Conservation (phyloP, 1,140 invertebrate genomes). For the Mercenaria mercenaria region DNA sequence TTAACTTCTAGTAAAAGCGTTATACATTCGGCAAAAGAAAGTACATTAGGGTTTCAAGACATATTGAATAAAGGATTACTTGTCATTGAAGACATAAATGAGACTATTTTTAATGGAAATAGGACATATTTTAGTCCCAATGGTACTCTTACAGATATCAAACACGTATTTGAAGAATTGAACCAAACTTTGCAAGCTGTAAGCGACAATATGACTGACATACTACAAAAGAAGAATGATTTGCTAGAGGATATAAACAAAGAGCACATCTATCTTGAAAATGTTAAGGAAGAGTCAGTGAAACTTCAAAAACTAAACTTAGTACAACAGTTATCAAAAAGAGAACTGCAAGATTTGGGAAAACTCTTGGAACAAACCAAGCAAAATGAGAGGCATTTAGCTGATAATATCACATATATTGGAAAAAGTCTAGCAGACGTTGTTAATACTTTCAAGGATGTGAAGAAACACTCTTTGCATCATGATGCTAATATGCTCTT, state of each 20-base stretch:
- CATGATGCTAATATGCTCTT: not conserved
- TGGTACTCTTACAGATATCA: slow-evolving; percentile 26
- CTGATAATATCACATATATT: not conserved
- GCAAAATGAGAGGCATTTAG: not conserved
- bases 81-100: not conserved
- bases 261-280: not conserved
- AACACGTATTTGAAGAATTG: slow-evolving; percentile 15
- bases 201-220: not conserved
- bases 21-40: not conserved
- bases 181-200: slow-evolving; percentile 7
- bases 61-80: not conserved
- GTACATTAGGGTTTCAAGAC: not conserved
- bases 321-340: not conserved
- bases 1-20: not conserved
- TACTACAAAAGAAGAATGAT: not conserved
- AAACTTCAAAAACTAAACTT: not conserved
- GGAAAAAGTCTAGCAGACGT: not conserved
- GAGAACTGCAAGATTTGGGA: not conserved
- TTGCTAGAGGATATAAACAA: not conserved
- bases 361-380: not conserved
- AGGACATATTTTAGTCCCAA: not conserved
- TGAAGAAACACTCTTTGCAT: not conserved
- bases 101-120: not conserved
- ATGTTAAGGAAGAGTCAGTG: not conserved
- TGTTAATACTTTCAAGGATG: not conserved